Evolutionary conservation across 2,113 vertebrate genomes (phyloP).

Genomic region (Pao palembangensis): DNA sequence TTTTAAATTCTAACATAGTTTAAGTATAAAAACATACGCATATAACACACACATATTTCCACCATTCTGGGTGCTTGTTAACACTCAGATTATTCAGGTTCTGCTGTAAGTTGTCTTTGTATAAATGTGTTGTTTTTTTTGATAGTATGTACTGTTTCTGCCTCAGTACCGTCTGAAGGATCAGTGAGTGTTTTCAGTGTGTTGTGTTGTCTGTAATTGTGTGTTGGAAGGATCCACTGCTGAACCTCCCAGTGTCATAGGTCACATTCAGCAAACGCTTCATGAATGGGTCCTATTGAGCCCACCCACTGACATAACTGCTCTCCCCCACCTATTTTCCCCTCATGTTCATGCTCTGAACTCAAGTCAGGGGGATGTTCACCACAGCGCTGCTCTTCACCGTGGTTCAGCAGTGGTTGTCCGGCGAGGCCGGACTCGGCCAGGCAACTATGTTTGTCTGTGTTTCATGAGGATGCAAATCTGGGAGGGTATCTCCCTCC

Average conservation of each 20-base stretch:
- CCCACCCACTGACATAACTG: slow-evolving; percentile 30
- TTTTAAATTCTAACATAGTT: no score
- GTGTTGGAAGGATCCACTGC: background rate
- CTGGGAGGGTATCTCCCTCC: background rate
- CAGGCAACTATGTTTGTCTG: background rate
- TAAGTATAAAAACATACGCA: no score
- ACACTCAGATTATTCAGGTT: no score
- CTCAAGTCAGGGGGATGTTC: slow-evolving; percentile 4
- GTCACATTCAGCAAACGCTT: slow-evolving; percentile 8
- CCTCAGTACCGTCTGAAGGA: background rate
- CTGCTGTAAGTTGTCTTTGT: no score
- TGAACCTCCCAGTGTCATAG: slow-evolving; percentile 2
- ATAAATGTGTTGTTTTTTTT: no score
- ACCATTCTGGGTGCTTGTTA: no score
- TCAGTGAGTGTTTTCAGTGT: background rate
- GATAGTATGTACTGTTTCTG: no score
- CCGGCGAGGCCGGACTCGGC: slow-evolving; percentile 9
- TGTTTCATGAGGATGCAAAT: slow-evolving; percentile 11
- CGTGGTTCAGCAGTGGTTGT: slow-evolving; percentile 4
- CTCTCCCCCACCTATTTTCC: slow-evolving; percentile 6
- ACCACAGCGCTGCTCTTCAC: background rate
- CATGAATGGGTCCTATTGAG: slow-evolving; percentile 30
- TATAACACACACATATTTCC: no score
- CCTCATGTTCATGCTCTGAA: background rate
- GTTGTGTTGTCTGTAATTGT: background rate